Percentiles rank a stretch among this genome's conserved stretches.
Conservation (phyloP, 1,140 invertebrate species). For the Leptopilina boulardi region DNA sequence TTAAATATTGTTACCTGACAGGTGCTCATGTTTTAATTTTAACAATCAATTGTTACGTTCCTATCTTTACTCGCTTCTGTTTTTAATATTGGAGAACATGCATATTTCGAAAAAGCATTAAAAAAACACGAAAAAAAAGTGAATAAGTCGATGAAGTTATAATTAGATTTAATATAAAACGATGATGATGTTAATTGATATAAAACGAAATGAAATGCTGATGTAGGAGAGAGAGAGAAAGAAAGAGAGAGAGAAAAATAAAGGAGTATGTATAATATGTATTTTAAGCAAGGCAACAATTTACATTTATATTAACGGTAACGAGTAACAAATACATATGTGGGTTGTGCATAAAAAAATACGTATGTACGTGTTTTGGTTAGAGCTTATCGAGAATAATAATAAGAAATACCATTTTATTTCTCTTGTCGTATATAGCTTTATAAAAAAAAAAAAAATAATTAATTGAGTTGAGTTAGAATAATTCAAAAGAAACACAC, state of each 20-base stretch:
- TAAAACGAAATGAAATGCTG: not conserved
- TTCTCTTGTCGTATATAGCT: not conserved
- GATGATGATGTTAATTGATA: slow-evolving; percentile 48
- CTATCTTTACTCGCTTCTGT: slow-evolving; percentile 53
- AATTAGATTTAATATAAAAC: slow-evolving; percentile 37
- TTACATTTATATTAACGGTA: slow-evolving; percentile 60
- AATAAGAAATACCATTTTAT: not conserved
- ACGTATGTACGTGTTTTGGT: slow-evolving; percentile 55
- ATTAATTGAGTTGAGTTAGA: not conserved
- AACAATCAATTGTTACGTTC: slow-evolving; percentile 23
- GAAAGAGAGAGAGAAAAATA: slow-evolving; percentile 37
- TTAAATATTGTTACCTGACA: not conserved
- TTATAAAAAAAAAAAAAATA: not conserved
- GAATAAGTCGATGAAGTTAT: slow-evolving; percentile 35
- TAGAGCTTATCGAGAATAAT: slow-evolving; percentile 56
- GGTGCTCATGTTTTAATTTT: not conserved
- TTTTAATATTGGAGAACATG: slow-evolving; percentile 51
- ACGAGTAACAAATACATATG: slow-evolving; percentile 57
- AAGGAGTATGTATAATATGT: slow-evolving; percentile 65
- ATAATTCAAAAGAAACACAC: not conserved
- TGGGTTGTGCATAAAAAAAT: slow-evolving; percentile 63
- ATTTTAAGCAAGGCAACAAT: slow-evolving; percentile 64
- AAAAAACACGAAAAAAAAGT: slow-evolving; percentile 44
- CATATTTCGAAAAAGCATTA: slow-evolving; percentile 49
- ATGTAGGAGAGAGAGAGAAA: slow-evolving; percentile 37